A percentile compares a stretch with the other conserved stretches of the same genome.
These are phyloP conservation scores for Cisticola juncidis DNA, from an alignment of 2,113 vertebrate genomes.

Conservation along the genomic window DNA sequence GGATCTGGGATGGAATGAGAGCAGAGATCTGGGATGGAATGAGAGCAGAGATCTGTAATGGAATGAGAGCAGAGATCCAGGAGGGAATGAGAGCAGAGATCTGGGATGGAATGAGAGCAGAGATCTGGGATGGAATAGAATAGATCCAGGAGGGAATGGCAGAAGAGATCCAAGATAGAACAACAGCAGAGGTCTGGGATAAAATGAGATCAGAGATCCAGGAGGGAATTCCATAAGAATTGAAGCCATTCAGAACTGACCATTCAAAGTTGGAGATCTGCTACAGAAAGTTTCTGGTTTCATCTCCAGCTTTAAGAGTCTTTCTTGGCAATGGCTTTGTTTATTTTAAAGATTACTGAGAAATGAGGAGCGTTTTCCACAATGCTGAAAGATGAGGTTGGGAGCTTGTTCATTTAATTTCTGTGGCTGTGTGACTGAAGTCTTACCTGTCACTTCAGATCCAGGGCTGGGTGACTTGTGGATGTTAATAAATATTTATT, in stretches of 20 bases:
- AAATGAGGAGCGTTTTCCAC: not conserved
- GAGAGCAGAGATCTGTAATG: fast-evolving
- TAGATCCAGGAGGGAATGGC: not conserved
- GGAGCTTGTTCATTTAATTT: not conserved
- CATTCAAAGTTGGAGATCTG: not conserved
- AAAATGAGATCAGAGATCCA: too few species aligned
- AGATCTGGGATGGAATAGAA: not conserved
- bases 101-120: not conserved
- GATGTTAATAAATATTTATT: conserved; percentile 38
- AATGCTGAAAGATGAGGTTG: conserved; percentile 6
- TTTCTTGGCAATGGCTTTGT: conserved; percentile 7
- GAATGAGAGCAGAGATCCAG: too few species aligned
- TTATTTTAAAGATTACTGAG: conserved; percentile 23
- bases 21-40: fast-evolving
- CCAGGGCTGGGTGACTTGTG: not conserved
- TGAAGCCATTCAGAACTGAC: not conserved
- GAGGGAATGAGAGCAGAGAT: not conserved
- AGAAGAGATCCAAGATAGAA: not conserved
- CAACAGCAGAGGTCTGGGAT: too few species aligned
- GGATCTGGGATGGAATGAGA: not conserved
- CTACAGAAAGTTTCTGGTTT: not conserved
- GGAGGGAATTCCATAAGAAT: not conserved
- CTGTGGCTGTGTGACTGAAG: not conserved
- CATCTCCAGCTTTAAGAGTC: conserved; percentile 13
- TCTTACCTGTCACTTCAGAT: conserved; percentile 7